Percentiles rank a stretch among this genome's conserved stretches.
Evolutionary conservation across 2,113 vertebrate species (phyloP).

Genomic region (Gymnarchus niloticus): DNA sequence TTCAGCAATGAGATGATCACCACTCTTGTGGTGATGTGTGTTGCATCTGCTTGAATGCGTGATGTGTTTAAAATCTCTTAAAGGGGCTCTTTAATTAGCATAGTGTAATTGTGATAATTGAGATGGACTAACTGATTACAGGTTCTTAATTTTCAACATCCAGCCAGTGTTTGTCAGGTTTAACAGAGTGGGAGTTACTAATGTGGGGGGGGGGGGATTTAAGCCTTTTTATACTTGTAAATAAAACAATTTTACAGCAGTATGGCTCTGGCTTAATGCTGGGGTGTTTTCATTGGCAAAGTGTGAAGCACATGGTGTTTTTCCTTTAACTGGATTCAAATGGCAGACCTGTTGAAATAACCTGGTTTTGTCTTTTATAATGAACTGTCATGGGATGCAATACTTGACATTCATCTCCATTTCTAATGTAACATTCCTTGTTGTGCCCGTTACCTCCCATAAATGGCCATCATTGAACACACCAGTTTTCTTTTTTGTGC

Average conservation of each 20-base stretch:
- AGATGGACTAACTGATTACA: background rate
- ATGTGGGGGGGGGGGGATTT: background rate
- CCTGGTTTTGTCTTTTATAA: background rate
- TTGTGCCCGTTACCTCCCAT: background rate
- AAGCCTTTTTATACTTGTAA: background rate
- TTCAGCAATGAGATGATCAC: background rate
- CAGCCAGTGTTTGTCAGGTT: no score
- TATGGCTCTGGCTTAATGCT: no score
- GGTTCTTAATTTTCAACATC: no score
- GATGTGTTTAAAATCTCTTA: background rate
- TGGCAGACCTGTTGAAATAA: background rate
- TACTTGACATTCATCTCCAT: background rate
- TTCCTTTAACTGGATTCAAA: background rate
- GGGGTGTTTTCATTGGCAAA: background rate
- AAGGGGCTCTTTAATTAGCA: background rate
- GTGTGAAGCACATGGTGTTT: background rate
- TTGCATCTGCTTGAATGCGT: background rate
- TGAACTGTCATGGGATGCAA: background rate
- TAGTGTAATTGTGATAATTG: background rate
- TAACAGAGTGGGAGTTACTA: background rate
- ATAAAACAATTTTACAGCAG: no score
- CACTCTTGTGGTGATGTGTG: background rate
- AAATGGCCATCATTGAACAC: background rate
- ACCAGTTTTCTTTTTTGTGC: background rate
- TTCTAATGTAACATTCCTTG: background rate